Percentiles rank a stretch among this genome's conserved stretches.
These are phyloP conservation scores for Threskiornis aethiopicus DNA, from an alignment of 2,797 vertebrate genomes.

Conservation along the genomic window DNA sequence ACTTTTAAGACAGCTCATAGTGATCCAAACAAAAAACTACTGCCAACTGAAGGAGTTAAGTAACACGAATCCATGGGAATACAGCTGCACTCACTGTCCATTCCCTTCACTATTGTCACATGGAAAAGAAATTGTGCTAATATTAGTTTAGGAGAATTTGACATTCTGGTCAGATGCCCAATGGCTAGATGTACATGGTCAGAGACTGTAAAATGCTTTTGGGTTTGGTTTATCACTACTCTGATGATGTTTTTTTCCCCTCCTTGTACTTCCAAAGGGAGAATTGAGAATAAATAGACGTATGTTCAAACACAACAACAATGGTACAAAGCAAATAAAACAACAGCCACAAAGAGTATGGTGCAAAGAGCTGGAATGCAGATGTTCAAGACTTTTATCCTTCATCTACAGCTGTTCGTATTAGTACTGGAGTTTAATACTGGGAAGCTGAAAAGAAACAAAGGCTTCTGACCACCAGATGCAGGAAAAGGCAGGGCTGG, in stretches of 20 bases:
- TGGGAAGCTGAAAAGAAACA: neutral
- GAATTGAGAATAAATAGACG: neutral
- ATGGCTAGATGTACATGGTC: neutral
- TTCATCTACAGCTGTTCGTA: neutral
- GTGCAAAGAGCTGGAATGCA: neutral
- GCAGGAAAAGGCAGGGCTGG: conserved; percentile 5
- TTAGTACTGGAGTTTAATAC: neutral
- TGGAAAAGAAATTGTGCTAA: neutral
- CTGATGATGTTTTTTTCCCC: neutral
- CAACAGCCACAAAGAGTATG: neutral
- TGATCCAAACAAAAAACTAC: neutral
- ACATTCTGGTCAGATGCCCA: neutral
- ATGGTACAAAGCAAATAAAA: neutral
- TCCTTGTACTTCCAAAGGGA: neutral
- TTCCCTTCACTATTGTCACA: neutral
- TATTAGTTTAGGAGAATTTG: neutral
- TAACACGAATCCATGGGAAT: neutral
- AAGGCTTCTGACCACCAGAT: conserved; percentile 29
- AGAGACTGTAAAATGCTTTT: neutral
- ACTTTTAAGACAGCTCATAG: neutral
- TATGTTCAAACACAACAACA: neutral
- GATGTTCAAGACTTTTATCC: neutral
- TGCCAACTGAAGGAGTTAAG: neutral
- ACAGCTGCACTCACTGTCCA: neutral
- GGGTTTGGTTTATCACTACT: neutral